Base-by-base conservation (phyloP, 37 sponge, comb jelly and placozoan genomes). In the Trichoplax adhaerens region DNA sequence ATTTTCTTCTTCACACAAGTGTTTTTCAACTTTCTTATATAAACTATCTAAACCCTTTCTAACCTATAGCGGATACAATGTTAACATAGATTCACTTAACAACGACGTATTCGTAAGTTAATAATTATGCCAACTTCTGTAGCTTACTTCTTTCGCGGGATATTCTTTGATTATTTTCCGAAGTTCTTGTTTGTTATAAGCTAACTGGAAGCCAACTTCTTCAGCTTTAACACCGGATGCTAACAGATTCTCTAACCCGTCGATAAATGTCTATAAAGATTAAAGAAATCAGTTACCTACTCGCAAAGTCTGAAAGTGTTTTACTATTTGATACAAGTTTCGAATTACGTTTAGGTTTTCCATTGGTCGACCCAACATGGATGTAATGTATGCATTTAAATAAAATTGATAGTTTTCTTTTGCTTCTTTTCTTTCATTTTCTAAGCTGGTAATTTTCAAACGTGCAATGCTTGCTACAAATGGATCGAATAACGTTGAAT, bases 301-400 rank as follows among this genome's bases (percentile, higher is more conserved):
- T 29, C 29, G 29, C 29, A 29, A 29, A 29, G 29, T 29, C 29
- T 29, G 29, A 29, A 29, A 29, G 29, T 29, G 29, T 29, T 29
- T 29, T 29, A 29, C 29, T 29, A 29, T 29, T 29, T 29, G 29
- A 29, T 29, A 29, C 29, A 29, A 29, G 29, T 29, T 76, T 3
- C 48, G 6, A 75, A 83, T 79, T 56, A 89, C 83, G 73, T 90
- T 93, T 59, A 93, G 78, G 52, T 89, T 89, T 75, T 93, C 91
- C 58, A 93, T 74, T 1, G 94, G 94, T 56, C 78, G 73, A 4
- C 94, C 94, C 0, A 93, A 81, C 62, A 74, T 81, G 50, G 57
- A 69, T 6, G 55, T 77, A 55, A 87, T 81, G 60, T 93, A 93
- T 46, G 55, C 58, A 58, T 78, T 79, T 70, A 86, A 71, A 69